phyloP scores from a whole-genome alignment of 2,113 vertebrate genomes.

The Piliocolobus tephrosceles region DNA sequence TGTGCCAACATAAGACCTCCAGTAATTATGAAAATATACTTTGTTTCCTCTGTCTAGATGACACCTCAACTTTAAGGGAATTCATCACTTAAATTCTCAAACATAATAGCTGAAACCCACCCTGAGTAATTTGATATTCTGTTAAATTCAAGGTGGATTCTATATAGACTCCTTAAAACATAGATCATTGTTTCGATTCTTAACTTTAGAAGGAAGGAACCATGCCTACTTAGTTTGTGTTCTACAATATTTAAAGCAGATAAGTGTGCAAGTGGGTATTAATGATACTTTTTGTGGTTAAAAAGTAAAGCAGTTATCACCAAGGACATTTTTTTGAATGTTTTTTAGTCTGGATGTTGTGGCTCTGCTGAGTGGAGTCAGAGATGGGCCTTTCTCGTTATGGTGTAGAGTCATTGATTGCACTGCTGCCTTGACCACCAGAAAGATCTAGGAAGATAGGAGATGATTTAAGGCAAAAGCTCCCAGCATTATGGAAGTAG shows the following conservation, averaged over 20 bases:
- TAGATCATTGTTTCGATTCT: not conserved
- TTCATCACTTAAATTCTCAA: conserved; percentile 3
- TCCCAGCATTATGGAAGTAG: not conserved
- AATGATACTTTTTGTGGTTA: not conserved
- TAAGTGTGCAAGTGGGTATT: not conserved
- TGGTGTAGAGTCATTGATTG: not conserved
- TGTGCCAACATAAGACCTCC: conserved; percentile 14
- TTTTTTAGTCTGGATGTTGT: not conserved
- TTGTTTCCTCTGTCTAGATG: conserved; percentile 27
- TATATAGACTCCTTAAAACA: not conserved
- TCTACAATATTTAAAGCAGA: not conserved
- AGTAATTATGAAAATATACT: not conserved
- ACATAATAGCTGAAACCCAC: not conserved
- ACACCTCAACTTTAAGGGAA: not conserved
- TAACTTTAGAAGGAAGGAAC: not conserved
- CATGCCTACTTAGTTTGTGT: not conserved
- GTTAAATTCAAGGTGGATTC: conserved; percentile 1
- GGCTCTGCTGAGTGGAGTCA: not conserved
- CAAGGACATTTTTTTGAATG: not conserved
- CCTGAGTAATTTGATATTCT: not conserved
- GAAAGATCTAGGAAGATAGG: not conserved
- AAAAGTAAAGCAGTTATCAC: not conserved
- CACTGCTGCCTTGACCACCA: not conserved
- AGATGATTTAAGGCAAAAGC: not conserved
- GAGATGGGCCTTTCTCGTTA: fast-evolving